These are phyloP conservation scores for Pteromalus puparum DNA, from an alignment of 1,140 invertebrate genomes.

Conservation along the genomic window DNA sequence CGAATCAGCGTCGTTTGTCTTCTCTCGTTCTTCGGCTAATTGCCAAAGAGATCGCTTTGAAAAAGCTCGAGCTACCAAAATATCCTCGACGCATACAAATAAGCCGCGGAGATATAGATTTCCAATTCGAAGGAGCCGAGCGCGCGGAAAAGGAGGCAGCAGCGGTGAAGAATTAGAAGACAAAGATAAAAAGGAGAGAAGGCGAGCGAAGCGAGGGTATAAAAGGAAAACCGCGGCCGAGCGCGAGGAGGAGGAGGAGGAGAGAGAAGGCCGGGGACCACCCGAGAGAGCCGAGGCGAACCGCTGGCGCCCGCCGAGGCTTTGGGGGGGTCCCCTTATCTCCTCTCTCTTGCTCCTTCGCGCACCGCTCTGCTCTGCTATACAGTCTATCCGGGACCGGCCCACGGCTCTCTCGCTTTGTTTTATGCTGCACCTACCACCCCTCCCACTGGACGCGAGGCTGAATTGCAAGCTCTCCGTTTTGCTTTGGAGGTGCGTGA, in stretches of 20 bases:
- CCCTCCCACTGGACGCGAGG: not conserved
- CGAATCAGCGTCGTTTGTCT: too few relatives aligned
- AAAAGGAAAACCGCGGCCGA: slow-evolving; percentile 56
- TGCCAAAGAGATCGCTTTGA: not conserved
- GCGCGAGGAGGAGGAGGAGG: slow-evolving; percentile 50
- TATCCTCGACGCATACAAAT: not conserved
- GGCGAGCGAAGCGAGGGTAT: slow-evolving; percentile 39
- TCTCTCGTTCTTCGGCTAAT: too few relatives aligned
- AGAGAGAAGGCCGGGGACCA: slow-evolving; percentile 68
- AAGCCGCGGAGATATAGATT: slow-evolving; percentile 17
- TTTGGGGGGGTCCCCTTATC: slow-evolving; percentile 74
- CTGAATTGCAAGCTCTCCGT: not conserved
- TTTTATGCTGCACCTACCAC: slow-evolving; percentile 38
- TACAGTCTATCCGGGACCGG: slow-evolving; percentile 66
- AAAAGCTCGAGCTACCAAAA: not conserved
- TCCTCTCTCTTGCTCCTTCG: slow-evolving; percentile 46
- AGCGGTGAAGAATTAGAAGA: slow-evolving; percentile 51
- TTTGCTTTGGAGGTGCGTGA: slow-evolving; percentile 22
- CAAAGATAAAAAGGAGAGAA: slow-evolving; percentile 43
- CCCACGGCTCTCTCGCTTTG: slow-evolving; percentile 61
- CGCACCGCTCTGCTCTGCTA: slow-evolving; percentile 4
- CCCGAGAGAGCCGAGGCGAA: slow-evolving; percentile 73
- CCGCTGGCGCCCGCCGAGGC: slow-evolving; percentile 69
- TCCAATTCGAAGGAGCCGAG: slow-evolving; percentile 23
- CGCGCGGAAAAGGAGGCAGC: slow-evolving; percentile 35